phyloP scores from a whole-genome alignment of 2,888 invertebrate genomes.

The Magallana nippona region DNA sequence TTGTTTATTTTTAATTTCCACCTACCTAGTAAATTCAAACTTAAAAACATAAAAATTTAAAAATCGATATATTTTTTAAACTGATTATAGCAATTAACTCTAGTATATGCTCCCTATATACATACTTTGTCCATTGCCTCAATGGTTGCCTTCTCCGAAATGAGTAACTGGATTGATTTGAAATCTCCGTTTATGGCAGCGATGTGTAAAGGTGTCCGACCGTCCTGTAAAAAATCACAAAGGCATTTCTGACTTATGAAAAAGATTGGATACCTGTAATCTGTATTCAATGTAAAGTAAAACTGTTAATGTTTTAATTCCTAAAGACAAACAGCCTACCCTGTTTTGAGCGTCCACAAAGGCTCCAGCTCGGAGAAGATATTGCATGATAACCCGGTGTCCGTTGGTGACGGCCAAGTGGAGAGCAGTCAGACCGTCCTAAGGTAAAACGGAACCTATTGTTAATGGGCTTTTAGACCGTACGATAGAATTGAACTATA shows the following conservation, averaged over 20 bases:
- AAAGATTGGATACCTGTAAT: too few relatives aligned
- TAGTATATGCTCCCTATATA: neutral
- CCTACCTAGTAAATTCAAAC: too few relatives aligned
- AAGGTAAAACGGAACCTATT: neutral
- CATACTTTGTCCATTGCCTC: conserved; percentile 12
- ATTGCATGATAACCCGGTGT: neutral
- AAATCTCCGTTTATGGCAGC: conserved; percentile 37
- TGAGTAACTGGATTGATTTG: conserved; percentile 15
- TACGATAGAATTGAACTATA: too few relatives aligned
- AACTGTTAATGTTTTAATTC: too few relatives aligned
- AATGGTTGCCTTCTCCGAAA: neutral
- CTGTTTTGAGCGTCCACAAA: conserved; percentile 14
- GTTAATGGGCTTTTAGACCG: neutral
- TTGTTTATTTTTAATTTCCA: too few relatives aligned
- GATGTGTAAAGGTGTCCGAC: conserved; percentile 24
- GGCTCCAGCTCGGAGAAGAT: neutral
- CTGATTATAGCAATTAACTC: neutral
- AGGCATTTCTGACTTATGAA: too few relatives aligned
- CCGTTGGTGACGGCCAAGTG: conserved; percentile 20
- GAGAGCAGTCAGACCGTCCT: conserved; percentile 29
- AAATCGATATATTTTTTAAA: neutral
- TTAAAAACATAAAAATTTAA: neutral
- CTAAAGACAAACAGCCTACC: neutral
- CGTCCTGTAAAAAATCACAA: neutral
- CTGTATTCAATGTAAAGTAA: neutral